These are phyloP conservation scores for Pseudococcus viburni DNA, from an alignment of 2,888 invertebrate genomes.

Conservation along the genomic window DNA sequence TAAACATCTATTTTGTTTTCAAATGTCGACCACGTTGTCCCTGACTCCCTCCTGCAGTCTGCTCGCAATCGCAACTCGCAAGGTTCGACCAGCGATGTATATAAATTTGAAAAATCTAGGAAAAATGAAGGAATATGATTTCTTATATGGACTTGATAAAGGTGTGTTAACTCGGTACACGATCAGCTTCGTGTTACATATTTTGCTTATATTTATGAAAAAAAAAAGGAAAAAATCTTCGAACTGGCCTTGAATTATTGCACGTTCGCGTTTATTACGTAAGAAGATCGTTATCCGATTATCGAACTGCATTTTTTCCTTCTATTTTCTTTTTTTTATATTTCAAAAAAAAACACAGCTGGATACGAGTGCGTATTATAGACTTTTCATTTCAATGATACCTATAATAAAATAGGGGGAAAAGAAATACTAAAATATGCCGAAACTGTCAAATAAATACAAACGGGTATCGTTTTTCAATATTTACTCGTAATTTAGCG, in stretches of 20 bases:
- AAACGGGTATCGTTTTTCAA: too few relatives aligned
- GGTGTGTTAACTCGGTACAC: constrained; percentile 4
- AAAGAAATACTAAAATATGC: background rate
- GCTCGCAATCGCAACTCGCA: background rate
- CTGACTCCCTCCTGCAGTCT: background rate
- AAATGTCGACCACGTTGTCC: background rate
- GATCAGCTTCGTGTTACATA: background rate
- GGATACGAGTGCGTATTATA: background rate
- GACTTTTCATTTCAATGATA: background rate
- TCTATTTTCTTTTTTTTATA: background rate
- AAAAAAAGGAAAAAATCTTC: background rate
- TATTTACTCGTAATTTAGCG: too few relatives aligned
- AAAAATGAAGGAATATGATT: constrained; percentile 18
- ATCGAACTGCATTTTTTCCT: constrained; percentile 13
- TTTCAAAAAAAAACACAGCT: background rate
- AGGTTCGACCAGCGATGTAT: background rate
- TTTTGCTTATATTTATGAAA: constrained; percentile 22
- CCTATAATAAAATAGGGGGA: background rate
- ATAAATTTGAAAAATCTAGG: constrained; percentile 14
- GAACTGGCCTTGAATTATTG: constrained; percentile 2
- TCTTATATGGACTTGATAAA: constrained; percentile 5
- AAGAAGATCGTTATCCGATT: constrained; percentile 28
- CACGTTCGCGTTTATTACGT: constrained; percentile 25
- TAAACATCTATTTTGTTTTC: constrained; percentile 17
- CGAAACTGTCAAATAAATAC: background rate